Evolutionary conservation across 2,888 invertebrate species (phyloP).

Genomic region (Lithophane ornitopus): DNA sequence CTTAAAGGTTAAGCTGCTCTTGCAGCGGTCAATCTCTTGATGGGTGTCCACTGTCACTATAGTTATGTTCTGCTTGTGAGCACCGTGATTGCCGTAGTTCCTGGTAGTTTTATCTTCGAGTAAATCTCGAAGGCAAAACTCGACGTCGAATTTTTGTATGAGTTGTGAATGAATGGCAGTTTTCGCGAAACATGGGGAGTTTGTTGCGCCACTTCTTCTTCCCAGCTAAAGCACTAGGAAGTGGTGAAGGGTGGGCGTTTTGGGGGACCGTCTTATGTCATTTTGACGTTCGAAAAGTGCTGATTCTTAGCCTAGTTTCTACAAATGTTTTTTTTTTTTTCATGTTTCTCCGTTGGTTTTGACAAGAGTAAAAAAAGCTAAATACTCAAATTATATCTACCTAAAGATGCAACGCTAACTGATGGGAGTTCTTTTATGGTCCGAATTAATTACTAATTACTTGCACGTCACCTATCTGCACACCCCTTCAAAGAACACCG

Average conservation of each 20-base stretch:
- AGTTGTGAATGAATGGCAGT: not conserved
- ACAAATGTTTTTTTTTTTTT: too few relatives aligned
- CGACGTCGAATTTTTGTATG: not conserved
- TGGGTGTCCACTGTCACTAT: not conserved
- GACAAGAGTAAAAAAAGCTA: not conserved
- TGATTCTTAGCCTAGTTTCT: too few relatives aligned
- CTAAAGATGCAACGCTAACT: not conserved
- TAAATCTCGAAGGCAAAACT: too few relatives aligned
- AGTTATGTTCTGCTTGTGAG: too few relatives aligned
- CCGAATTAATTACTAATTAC: not conserved
- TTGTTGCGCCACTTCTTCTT: too few relatives aligned
- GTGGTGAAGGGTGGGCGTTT: too few relatives aligned
- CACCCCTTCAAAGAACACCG: not conserved
- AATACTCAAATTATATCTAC: not conserved
- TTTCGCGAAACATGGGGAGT: not conserved
- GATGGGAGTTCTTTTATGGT: not conserved
- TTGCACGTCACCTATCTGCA: not conserved
- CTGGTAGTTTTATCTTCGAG: too few relatives aligned
- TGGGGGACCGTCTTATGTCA: too few relatives aligned
- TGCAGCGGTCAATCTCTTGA: constrained; percentile 11
- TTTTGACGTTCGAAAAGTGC: too few relatives aligned
- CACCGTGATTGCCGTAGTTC: too few relatives aligned
- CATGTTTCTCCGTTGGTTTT: not conserved
- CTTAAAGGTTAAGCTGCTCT: constrained; percentile 25
- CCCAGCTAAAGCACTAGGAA: too few relatives aligned